Conservation (phyloP, 2,113 vertebrate genomes). For the Leiothrix lutea region DNA sequence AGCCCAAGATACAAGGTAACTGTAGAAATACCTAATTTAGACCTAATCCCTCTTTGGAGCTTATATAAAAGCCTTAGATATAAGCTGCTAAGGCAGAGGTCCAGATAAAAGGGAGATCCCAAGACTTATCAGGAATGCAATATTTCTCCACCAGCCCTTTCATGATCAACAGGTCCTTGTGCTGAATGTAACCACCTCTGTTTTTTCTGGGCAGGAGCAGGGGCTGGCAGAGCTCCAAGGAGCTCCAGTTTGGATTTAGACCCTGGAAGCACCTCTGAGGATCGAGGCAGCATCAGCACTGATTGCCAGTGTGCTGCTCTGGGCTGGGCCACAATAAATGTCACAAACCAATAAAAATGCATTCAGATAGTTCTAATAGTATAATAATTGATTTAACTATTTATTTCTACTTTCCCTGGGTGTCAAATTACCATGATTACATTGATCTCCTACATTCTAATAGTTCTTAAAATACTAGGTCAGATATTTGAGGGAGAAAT, state of each 20-base stretch:
- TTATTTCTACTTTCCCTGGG: not conserved
- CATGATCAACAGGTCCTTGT: not conserved
- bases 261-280: not conserved
- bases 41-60: not conserved
- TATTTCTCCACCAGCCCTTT: not conserved
- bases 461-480: not conserved
- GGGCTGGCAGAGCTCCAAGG: not conserved
- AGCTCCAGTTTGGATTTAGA: not conserved
- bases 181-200: not conserved
- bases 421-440: not conserved
- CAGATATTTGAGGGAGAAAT: not conserved
- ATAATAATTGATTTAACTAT: not conserved
- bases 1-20: not conserved
- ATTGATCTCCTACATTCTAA: not conserved
- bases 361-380: not conserved
- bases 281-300: not conserved
- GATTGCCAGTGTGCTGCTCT: not conserved
- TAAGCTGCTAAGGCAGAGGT: not conserved
- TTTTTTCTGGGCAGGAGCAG: not conserved
- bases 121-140: not conserved
- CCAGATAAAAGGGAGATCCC: not conserved
- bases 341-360: not conserved
- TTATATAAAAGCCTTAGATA: not conserved
- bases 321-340: not conserved
- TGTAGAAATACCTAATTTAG: conserved; percentile 3